Percentiles rank a stretch among this genome's conserved stretches.
Conservation (phyloP, 2,113 vertebrate genomes). For the Psittacara wagleri region DNA sequence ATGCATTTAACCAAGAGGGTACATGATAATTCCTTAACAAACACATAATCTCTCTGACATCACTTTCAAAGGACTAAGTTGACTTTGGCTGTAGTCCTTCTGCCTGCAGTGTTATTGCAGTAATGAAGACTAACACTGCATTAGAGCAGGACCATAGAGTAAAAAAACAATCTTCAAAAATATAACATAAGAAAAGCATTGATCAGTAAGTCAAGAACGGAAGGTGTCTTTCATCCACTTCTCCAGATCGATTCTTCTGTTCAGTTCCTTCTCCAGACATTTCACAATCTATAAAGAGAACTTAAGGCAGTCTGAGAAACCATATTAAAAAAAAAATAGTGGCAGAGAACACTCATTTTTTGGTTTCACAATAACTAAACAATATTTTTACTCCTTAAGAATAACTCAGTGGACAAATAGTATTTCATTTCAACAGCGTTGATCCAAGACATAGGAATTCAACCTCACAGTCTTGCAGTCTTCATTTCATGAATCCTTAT, state of each 20-base stretch:
- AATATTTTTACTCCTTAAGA: not conserved
- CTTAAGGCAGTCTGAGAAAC: not conserved
- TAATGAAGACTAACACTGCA: not conserved
- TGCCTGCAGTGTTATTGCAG: slow-evolving; percentile 1
- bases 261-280: not conserved
- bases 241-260: not conserved
- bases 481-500: slow-evolving; percentile 19
- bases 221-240: not conserved
- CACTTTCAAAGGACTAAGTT: not conserved
- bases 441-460: not conserved
- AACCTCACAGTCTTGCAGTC: not conserved
- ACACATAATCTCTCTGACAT: not conserved
- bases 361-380: not conserved
- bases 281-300: not conserved
- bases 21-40: slow-evolving; percentile 18
- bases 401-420: not conserved
- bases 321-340: not conserved
- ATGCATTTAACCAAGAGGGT: not conserved
- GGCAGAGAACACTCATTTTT: not conserved
- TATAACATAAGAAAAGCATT: not conserved
- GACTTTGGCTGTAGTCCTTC: slow-evolving; percentile 21
- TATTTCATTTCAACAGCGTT: not conserved
- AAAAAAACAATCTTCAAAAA: not conserved
- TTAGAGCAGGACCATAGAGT: not conserved
- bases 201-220: not conserved